A percentile compares a stretch with the other conserved stretches of the same genome.
phyloP scores from a whole-genome alignment of 2,888 invertebrate species.

The Pelosia muscerda region DNA sequence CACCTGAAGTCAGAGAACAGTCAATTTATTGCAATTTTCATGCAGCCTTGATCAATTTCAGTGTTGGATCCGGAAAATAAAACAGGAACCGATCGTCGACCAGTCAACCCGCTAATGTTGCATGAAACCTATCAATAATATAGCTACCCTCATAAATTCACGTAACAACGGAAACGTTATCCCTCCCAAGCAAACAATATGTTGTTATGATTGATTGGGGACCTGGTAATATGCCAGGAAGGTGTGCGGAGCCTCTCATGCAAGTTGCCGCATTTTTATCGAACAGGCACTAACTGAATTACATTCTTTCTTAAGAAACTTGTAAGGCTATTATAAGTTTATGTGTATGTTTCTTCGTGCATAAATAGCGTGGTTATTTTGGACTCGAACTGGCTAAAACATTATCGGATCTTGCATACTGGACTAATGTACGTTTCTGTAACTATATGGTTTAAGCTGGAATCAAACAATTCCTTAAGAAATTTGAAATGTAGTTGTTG shows the following conservation, averaged over 20 bases:
- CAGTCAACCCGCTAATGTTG: conserved; percentile 72
- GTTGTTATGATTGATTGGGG: conserved; percentile 70
- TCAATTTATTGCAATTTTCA: conserved; percentile 13
- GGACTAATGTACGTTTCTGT: background rate
- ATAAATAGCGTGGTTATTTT: too few relatives aligned
- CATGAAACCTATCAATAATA: conserved; percentile 73
- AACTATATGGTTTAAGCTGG: background rate
- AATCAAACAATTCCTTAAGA: background rate
- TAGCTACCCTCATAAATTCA: conserved; percentile 67
- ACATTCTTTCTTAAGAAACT: conserved; percentile 21
- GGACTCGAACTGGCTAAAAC: too few relatives aligned
- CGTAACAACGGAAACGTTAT: conserved; percentile 63
- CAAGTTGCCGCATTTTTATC: conserved; percentile 46
- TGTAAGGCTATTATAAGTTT: background rate
- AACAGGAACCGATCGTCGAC: conserved; percentile 45
- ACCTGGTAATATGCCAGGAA: conserved; percentile 58
- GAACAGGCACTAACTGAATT: conserved; percentile 31
- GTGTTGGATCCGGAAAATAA: conserved; percentile 44
- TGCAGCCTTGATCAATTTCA: conserved; percentile 38
- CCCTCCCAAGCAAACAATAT: conserved; percentile 70
- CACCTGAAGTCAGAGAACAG: background rate
- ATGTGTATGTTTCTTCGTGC: background rate
- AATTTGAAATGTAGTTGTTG: too few relatives aligned
- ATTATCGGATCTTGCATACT: too few relatives aligned
- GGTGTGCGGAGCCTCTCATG: conserved; percentile 45